These are phyloP conservation scores for Galeopterus variegatus DNA, from an alignment of 2,113 vertebrate genomes.

Conservation along the genomic window DNA sequence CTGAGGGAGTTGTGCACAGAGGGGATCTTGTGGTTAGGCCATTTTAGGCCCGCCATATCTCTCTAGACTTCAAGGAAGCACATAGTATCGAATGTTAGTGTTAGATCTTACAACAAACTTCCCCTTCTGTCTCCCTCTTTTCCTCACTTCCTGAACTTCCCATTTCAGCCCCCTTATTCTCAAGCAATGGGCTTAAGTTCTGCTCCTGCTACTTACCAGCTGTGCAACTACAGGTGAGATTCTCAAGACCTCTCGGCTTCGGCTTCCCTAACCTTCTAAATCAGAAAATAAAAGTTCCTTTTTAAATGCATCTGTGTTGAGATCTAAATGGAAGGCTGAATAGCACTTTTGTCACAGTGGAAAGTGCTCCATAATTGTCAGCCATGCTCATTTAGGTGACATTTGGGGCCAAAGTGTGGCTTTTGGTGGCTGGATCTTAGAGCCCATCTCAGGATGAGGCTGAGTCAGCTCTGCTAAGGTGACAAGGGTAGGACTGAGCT, in stretches of 20 bases:
- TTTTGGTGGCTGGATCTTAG: background rate
- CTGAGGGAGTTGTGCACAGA: rapidly evolving
- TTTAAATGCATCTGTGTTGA: background rate
- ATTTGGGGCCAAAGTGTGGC: background rate
- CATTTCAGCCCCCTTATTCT: background rate
- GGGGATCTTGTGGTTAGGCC: background rate
- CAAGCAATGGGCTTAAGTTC: background rate
- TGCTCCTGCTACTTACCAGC: background rate
- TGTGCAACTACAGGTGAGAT: rapidly evolving
- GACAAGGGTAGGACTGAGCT: background rate
- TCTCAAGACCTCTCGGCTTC: background rate
- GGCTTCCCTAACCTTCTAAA: background rate
- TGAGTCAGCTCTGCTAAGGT: background rate
- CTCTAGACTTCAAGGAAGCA: background rate
- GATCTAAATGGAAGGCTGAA: background rate
- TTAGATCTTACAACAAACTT: background rate
- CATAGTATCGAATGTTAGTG: rapidly evolving
- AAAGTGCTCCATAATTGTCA: background rate
- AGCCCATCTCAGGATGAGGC: background rate
- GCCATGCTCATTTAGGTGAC: background rate
- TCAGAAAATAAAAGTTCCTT: background rate
- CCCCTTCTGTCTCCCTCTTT: background rate
- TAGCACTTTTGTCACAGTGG: background rate
- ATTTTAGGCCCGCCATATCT: background rate
- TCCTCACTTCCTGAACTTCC: background rate